Evolutionary conservation across 2,113 vertebrate genomes (phyloP).

Genomic region (Microtus ochrogaster): DNA sequence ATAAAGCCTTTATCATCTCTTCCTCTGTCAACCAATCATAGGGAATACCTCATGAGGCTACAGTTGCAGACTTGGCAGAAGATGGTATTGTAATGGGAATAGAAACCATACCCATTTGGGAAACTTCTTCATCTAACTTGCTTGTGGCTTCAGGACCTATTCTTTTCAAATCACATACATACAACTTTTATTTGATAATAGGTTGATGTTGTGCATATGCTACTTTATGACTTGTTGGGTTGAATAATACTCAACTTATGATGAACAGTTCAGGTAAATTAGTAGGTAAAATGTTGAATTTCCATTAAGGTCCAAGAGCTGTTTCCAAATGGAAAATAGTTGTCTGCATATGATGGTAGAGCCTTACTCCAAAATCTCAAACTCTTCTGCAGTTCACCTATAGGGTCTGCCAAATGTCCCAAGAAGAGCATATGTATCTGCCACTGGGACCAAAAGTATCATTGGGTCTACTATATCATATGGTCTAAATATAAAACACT

Average conservation of each 20-base stretch:
- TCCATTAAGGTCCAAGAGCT: not conserved
- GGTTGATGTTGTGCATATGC: not conserved
- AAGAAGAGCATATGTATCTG: too few species aligned
- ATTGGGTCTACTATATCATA: too few species aligned
- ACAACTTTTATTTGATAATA: not conserved
- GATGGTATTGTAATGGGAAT: too few species aligned
- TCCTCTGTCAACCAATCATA: not conserved
- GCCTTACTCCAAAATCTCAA: too few species aligned
- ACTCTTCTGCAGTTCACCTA: too few species aligned
- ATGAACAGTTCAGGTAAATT: too few species aligned
- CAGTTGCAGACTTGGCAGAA: too few species aligned
- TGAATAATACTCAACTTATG: too few species aligned
- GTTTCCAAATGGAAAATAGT: not conserved
- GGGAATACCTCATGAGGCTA: too few species aligned
- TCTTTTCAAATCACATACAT: not conserved
- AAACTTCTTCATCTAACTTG: not conserved
- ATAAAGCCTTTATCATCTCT: not conserved
- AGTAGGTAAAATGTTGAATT: not conserved
- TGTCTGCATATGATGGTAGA: not conserved
- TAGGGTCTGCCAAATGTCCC: too few species aligned
- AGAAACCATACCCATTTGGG: not conserved
- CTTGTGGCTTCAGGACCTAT: not conserved
- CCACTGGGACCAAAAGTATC: too few species aligned
- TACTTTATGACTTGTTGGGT: not conserved
- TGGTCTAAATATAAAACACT: too few species aligned